phyloP scores from a whole-genome alignment of 2,888 invertebrate genomes.

The Chromoteleia sp. region DNA sequence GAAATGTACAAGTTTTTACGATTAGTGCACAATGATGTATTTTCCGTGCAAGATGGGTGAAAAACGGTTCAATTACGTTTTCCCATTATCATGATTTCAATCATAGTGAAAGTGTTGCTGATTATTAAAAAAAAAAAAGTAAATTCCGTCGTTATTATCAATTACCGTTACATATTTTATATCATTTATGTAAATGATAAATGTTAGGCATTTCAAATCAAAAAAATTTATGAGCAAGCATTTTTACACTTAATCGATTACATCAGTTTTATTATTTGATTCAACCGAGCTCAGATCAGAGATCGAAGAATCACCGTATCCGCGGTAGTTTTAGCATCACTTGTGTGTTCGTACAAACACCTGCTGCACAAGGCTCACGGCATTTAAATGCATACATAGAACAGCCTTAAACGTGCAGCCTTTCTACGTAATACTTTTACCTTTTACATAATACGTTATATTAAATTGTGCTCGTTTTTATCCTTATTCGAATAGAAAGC shows the following conservation, averaged over 20 bases:
- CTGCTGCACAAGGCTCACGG: conserved; percentile 6
- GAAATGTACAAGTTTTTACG: conserved; percentile 34
- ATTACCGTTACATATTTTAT: conserved; percentile 15
- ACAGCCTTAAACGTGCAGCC: conserved; percentile 6
- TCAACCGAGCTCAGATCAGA: not conserved
- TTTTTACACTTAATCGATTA: conserved; percentile 3
- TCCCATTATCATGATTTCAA: conserved; percentile 26
- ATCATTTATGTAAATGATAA: conserved; percentile 16
- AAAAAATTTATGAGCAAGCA: not conserved
- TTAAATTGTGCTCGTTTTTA: too few species aligned
- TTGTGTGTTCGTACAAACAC: conserved; percentile 7
- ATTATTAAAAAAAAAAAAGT: not conserved
- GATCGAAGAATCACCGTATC: not conserved
- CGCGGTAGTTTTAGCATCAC: not conserved
- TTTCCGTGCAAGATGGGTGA: conserved; percentile 8
- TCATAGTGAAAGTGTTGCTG: conserved; percentile 20
- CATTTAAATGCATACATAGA: conserved; percentile 23
- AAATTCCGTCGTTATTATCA: conserved; percentile 24
- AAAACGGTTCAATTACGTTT: conserved; percentile 27
- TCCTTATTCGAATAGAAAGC: too few species aligned
- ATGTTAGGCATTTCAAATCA: not conserved
- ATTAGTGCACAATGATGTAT: conserved; percentile 16
- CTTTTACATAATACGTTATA: conserved; percentile 49
- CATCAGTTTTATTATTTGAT: not conserved
- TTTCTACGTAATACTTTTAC: conserved; percentile 46